These are phyloP conservation scores for Turnix velox DNA, from an alignment of 2,113 vertebrate species.

Conservation along the genomic window DNA sequence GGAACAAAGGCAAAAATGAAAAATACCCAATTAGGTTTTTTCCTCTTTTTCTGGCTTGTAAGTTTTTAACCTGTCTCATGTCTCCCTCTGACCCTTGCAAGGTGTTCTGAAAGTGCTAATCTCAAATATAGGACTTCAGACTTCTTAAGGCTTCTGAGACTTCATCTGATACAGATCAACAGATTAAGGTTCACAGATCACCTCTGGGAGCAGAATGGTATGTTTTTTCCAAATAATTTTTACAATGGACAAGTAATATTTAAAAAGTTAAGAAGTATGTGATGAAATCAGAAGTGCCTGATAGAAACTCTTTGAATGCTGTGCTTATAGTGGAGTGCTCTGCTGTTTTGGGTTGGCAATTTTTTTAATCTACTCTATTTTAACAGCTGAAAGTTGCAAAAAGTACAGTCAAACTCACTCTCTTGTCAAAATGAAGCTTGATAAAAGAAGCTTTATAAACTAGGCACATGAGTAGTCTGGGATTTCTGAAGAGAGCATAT, in stretches of 20 bases:
- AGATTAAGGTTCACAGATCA: not conserved
- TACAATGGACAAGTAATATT: not conserved
- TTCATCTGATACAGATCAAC: not conserved
- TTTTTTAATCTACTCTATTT: not conserved
- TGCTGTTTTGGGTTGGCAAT: not conserved
- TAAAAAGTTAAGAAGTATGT: not conserved
- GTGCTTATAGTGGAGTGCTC: not conserved
- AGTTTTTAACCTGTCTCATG: not conserved
- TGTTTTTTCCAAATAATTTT: not conserved
- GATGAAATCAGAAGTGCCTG: not conserved
- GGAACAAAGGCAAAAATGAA: not conserved
- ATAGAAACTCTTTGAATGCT: not conserved
- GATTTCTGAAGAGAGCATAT: not conserved
- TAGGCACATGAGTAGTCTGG: not conserved
- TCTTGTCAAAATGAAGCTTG: not conserved
- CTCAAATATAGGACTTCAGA: not conserved
- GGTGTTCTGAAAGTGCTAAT: not conserved
- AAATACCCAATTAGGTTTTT: not conserved
- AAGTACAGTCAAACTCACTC: not conserved
- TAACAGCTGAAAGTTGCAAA: not conserved
- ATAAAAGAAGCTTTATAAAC: not conserved
- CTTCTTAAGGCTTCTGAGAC: not conserved
- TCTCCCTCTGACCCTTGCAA: not conserved
- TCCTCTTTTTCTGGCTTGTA: accelerated
- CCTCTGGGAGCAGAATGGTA: not conserved